Percentiles rank a stretch among this genome's conserved stretches.
Evolutionary conservation across 2,113 vertebrate species (phyloP).

Genomic region (Rhineura floridana): DNA sequence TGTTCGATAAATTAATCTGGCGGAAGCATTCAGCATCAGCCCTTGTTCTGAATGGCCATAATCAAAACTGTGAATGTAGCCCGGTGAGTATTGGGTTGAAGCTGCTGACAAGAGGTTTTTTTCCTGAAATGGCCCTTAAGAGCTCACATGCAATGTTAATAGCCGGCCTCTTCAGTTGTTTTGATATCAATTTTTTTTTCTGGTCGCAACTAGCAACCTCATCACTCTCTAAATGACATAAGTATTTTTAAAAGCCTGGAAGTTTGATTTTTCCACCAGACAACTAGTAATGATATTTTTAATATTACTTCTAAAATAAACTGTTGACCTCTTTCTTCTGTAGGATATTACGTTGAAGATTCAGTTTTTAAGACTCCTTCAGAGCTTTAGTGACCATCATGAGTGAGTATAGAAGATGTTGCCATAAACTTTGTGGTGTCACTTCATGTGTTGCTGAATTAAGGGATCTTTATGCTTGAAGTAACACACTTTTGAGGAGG

Average conservation of each 20-base stretch:
- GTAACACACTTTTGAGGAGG: background rate
- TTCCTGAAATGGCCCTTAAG: background rate
- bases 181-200: background rate
- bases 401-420: slow-evolving; percentile 84
- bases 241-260: background rate
- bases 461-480: background rate
- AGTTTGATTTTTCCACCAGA: background rate
- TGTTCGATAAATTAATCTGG: slow-evolving; percentile 99
- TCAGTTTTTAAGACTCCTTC: slow-evolving; percentile 95
- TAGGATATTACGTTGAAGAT: slow-evolving; percentile 99
- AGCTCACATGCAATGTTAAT: background rate
- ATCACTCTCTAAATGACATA: background rate
- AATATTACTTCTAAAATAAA: background rate
- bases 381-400: slow-evolving; percentile 98
- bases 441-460: background rate
- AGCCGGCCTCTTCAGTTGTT: background rate
- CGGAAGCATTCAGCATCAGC: slow-evolving; percentile 91
- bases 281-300: background rate
- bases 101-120: background rate
- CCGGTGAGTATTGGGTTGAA: slow-evolving; percentile 80
- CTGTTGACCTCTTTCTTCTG: slow-evolving; percentile 28
- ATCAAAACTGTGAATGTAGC: slow-evolving; percentile 98
- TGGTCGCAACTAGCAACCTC: background rate
- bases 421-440: background rate
- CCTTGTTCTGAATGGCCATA: slow-evolving; percentile 94